Base-by-base conservation (phyloP, 2,888 invertebrate genomes). In the Drosophila nigritarsus region DNA sequence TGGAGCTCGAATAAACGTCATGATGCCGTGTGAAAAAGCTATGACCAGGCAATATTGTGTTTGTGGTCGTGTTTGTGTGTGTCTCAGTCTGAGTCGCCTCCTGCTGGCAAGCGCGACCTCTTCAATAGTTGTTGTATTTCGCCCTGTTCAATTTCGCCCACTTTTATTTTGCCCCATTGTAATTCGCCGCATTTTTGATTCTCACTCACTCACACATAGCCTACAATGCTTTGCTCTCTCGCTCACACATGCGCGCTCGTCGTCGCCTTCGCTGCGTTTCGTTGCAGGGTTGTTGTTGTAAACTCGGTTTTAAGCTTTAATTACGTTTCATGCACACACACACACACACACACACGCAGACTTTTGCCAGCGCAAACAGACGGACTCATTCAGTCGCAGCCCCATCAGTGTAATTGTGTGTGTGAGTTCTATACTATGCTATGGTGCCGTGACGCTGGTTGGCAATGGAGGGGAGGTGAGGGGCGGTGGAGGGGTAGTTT, bases 241-340 rank as follows among this genome's bases (percentile, higher is more conserved):
- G 66, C 84, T 83, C 79, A 79, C 67, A 69, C 84, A 69, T 78
- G 76, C 77, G 79, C 85, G 64, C 69, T 53, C 61, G 59, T 40
- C 53, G 51, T 32, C 50, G 71, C 64, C 66, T 67, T 58, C 68
- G 71, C 65, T 70, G 68, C 61, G 59, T 66, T 56, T 72, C 58
- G 30, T 63, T 50, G 70, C 64, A 64, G 75, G 85, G 74, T 80
- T 86, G 88, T 89, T 85, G 80, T 87, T 88, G 87, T 88, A 87
- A 87, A 87, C 90, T 87, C 87, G 89, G 87, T 81, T 87, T 87
- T 80, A 87, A 87, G 90, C 87, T 87, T 87, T 87, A 87, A 87
- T 87, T 87, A 90, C 84, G 89, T 73, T 82, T 81, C 78, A 83
- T 69, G 74, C 75, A 58, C 65, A 63, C 50, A 73, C 36, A 34